Evolutionary conservation across 2,797 vertebrate genomes (phyloP), one percentile per base, ranked within the genome.

Genomic region (Pelochelys cantorii): DNA sequence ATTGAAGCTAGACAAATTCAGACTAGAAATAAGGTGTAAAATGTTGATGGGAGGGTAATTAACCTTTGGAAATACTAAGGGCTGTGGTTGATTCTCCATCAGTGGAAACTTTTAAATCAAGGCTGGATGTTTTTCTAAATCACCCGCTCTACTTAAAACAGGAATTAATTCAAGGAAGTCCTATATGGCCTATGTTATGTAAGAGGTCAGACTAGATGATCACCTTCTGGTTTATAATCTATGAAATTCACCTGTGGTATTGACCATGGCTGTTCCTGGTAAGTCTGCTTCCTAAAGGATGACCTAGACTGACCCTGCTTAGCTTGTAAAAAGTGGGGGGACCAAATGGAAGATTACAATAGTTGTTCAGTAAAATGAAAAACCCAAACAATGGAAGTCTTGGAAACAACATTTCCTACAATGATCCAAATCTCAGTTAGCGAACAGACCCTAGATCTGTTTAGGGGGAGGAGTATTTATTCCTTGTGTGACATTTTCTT

Each of bases 381-480:
- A 97, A 96, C 88, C 95, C 96, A 96, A 95, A 95, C 91, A 93
- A 96, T 89, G 91, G 95, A 95, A 95, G 95, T 96, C 95, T 95
- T 95, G 95, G 97, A 95, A 97, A 97, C 95, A 96, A 90, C 52
- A 88, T 96, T 97, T 95, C 95, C 94, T 86, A 95, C 96, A 92
- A 95, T 97, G 91, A 95, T 96, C 93, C 93, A 93, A 1, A 91
- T 92, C 86, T 23, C 85, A 20, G 91, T 81, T 23, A 31, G 79
- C 88, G 92, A 85, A 87, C 92, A 95, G 78, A 79, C 79, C 71
- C 59, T 1, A 25, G 77, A 79, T 81, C 88, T 29, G 85, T 78
- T 1, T 0, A 52, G 83, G 25, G 55, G 74, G 65, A 83, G 68
- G 42, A 94, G 96, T 95, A 92, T 97, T 97, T 97, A 95, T 84